Evolutionary conservation across 2,113 vertebrate genomes (phyloP).

Genomic region (Elgaria multicarinata): DNA sequence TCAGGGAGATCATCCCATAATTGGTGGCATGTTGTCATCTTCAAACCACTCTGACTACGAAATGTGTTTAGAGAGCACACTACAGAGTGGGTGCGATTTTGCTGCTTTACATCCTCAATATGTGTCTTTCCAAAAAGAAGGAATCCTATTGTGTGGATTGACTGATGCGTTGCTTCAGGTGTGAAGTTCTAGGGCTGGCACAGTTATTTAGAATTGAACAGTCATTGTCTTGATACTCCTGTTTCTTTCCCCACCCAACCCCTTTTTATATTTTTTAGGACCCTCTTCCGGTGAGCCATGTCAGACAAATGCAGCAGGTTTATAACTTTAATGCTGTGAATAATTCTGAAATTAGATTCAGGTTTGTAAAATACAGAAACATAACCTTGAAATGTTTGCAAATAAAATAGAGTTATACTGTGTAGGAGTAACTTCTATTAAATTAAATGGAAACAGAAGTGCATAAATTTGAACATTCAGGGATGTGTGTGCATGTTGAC

Average conservation of each 20-base stretch:
- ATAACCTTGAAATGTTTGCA: neutral
- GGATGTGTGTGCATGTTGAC: neutral
- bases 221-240: neutral
- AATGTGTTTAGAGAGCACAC: neutral
- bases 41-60: neutral
- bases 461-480: neutral
- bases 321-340: conserved; percentile 86
- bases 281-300: conserved; percentile 85
- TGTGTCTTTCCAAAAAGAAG: neutral
- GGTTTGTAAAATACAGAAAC: conserved; percentile 71
- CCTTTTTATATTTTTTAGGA: conserved; percentile 76
- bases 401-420: neutral
- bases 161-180: neutral
- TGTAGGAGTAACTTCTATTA: no score
- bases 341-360: conserved; percentile 95
- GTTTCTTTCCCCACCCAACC: neutral
- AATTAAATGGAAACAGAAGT: neutral
- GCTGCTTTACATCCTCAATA: neutral
- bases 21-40: neutral
- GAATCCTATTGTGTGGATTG: neutral
- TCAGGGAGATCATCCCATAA: no score
- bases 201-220: neutral
- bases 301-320: conserved; percentile 92
- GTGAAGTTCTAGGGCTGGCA: neutral
- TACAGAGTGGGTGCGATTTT: neutral